Percentiles rank a stretch among this genome's conserved stretches.
Conservation (phyloP, 2,888 invertebrate genomes). For the Drosophila barbarae region DNA sequence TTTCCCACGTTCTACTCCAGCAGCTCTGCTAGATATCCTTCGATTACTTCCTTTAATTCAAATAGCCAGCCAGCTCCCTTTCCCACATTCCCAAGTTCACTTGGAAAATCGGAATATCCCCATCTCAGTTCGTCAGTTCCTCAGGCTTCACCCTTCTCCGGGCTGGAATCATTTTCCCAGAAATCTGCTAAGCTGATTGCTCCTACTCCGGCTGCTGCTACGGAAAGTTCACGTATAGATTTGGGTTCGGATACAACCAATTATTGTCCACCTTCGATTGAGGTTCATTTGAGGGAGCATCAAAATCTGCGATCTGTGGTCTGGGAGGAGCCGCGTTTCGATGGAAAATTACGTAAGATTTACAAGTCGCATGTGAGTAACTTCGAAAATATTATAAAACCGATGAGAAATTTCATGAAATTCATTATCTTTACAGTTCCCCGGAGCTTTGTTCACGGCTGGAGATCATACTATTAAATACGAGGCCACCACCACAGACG, state of each 20-base stretch:
- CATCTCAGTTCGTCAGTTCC: background rate
- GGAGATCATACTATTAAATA: conserved; percentile 84
- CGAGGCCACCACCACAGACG: conserved; percentile 84
- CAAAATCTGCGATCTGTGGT: conserved; percentile 82
- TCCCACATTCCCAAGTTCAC: conserved; percentile 8
- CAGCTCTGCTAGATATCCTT: conserved; percentile 7
- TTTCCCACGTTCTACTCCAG: conserved; percentile 9
- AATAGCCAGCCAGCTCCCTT: conserved; percentile 5
- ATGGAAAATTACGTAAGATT: conserved; percentile 63
- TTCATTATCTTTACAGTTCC: conserved; percentile 80
- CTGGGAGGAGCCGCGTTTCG: conserved; percentile 85
- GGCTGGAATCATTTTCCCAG: background rate
- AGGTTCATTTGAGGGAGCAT: conserved; percentile 81
- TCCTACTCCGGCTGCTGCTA: background rate
- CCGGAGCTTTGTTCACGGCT: conserved; percentile 82
- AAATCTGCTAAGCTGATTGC: conserved; percentile 12
- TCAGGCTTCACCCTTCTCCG: background rate
- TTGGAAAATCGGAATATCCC: conserved; percentile 6
- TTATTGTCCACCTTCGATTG: conserved; percentile 84
- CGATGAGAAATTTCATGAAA: background rate
- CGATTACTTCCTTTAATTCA: background rate
- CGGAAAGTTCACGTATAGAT: conserved; percentile 46
- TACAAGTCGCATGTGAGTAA: conserved; percentile 83
- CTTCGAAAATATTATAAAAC: background rate
- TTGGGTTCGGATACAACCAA: conserved; percentile 57